phyloP scores from a whole-genome alignment of 2,113 vertebrate species.

The Pedionomus torquatus region DNA sequence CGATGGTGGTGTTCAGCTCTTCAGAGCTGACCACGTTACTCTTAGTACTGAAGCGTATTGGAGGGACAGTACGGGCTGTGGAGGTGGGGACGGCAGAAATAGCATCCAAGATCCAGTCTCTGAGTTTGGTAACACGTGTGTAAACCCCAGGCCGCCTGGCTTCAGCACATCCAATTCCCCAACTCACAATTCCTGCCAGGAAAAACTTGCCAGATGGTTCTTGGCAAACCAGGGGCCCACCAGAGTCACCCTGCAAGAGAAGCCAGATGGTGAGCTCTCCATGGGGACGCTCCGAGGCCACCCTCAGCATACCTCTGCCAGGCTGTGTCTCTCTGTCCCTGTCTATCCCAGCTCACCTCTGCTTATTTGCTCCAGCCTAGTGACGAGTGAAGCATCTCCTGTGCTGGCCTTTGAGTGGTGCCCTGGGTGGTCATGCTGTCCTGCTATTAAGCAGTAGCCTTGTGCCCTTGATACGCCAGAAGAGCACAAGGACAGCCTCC shows the following conservation, averaged over 20 bases:
- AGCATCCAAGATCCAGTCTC: constrained; percentile 85
- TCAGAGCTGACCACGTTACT: not conserved
- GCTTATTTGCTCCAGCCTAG: not conserved
- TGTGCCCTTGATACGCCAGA: not conserved
- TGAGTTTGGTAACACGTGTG: constrained; percentile 85
- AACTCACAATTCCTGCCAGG: constrained; percentile 93
- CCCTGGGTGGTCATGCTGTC: not conserved
- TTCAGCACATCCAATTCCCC: constrained; percentile 93
- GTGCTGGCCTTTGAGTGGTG: not conserved
- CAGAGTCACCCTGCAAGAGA: constrained; percentile 90
- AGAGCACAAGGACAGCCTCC: not conserved
- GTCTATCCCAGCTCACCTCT: not conserved
- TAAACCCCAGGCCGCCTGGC: constrained; percentile 91
- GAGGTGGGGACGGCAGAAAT: not conserved
- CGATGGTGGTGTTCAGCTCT: not conserved
- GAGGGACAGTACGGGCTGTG: not conserved
- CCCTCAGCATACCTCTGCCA: not conserved
- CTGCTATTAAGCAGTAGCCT: not conserved
- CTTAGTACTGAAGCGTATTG: not conserved
- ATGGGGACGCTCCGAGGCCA: not conserved
- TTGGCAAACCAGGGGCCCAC: constrained; percentile 92
- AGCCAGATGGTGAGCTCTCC: not conserved
- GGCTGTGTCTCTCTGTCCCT: not conserved
- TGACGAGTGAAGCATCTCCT: not conserved
- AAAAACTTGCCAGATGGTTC: constrained; percentile 90